A percentile compares a stretch with the other conserved stretches of the same genome.
Conservation (phyloP, 2,888 invertebrate genomes). For the Lepidochrysops patricia region DNA sequence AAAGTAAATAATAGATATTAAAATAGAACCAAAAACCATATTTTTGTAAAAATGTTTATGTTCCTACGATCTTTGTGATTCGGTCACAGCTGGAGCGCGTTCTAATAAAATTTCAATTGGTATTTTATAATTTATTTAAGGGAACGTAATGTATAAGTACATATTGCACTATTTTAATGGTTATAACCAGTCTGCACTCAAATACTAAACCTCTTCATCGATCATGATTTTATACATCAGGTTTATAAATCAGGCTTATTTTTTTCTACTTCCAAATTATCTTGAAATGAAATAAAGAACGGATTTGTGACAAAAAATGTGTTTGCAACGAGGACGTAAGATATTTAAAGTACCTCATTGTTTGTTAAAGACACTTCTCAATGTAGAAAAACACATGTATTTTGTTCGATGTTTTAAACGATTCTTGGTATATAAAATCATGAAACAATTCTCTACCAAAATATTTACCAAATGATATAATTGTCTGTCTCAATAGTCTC, state of each 20-base stretch:
- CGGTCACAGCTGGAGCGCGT: conserved; percentile 28
- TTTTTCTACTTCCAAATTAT: too few species aligned
- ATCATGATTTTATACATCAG: neutral
- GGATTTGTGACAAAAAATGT: too few species aligned
- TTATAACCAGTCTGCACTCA: neutral
- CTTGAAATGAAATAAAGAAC: too few species aligned
- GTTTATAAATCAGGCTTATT: too few species aligned
- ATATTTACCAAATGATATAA: conserved; percentile 10
- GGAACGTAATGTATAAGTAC: conserved; percentile 16
- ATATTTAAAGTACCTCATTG: too few species aligned
- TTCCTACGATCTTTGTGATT: conserved; percentile 49
- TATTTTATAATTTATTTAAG: conserved; percentile 25
- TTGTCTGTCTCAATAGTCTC: neutral
- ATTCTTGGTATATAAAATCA: neutral
- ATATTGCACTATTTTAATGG: conserved; percentile 10
- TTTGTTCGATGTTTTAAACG: too few species aligned
- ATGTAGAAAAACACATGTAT: too few species aligned
- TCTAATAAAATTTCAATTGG: conserved; percentile 30
- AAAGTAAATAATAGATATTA: conserved; percentile 24
- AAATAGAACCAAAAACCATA: conserved; percentile 52
- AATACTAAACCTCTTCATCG: neutral
- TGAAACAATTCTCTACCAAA: conserved; percentile 1
- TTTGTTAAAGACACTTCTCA: too few species aligned
- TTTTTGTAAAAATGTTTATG: conserved; percentile 53
- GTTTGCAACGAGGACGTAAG: too few species aligned